Percentiles rank a stretch among this genome's conserved stretches.
phyloP scores from a whole-genome alignment of 2,113 vertebrate genomes.

The Macrotis lagotis region DNA sequence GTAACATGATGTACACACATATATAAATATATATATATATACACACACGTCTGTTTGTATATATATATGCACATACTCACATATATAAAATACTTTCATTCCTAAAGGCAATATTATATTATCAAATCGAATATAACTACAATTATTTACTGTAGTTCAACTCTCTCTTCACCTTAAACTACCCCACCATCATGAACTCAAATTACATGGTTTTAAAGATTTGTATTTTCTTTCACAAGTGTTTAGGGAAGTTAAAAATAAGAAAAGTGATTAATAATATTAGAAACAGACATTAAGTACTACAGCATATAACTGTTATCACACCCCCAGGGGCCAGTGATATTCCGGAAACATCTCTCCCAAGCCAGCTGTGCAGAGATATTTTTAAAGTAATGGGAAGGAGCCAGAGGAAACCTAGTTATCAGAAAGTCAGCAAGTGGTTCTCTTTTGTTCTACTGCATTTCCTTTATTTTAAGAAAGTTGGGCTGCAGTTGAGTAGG shows the following conservation, averaged over 20 bases:
- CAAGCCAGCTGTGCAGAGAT: background rate
- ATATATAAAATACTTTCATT: conserved; percentile 2
- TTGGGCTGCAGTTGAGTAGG: background rate
- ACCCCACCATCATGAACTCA: no score
- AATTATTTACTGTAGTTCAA: no score
- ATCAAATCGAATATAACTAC: no score
- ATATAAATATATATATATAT: background rate
- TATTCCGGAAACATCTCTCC: background rate
- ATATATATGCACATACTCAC: no score
- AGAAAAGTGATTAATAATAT: background rate
- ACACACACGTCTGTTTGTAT: no score
- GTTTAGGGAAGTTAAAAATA: background rate
- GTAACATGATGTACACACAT: conserved; percentile 16
- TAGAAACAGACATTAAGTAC: background rate
- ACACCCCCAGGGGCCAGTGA: background rate
- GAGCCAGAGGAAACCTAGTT: background rate
- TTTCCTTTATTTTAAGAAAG: background rate
- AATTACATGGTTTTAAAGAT: background rate
- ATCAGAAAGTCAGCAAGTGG: background rate
- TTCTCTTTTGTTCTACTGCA: background rate
- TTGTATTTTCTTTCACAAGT: background rate
- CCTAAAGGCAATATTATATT: background rate
- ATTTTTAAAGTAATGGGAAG: background rate
- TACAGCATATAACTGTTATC: background rate
- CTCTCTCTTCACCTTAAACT: no score